A percentile compares a stretch with the other conserved stretches of the same genome.
These are phyloP conservation scores for Agelas oroides DNA, from an alignment of 37 sponge, comb jelly and placozoan genomes.

Conservation along the genomic window DNA sequence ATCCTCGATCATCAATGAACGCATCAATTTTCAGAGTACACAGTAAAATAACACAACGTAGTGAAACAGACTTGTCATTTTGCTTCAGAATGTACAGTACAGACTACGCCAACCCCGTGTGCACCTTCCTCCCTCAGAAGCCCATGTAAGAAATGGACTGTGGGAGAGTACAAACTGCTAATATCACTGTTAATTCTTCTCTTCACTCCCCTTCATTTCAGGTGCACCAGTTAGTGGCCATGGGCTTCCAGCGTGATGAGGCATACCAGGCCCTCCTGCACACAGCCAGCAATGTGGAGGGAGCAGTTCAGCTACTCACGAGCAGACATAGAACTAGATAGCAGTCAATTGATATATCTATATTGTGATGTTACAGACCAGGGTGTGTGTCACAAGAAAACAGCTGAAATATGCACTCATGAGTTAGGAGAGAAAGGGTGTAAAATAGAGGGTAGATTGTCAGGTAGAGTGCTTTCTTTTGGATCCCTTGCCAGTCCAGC, in stretches of 20 bases:
- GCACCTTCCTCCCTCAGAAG: not conserved
- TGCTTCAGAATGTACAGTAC: not conserved
- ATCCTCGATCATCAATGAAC: too few species aligned
- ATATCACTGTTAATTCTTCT: too few species aligned
- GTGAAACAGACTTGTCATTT: too few species aligned
- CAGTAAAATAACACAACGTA: too few species aligned
- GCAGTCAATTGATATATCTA: too few species aligned
- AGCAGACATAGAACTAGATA: constrained; percentile 5
- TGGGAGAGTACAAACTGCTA: too few species aligned
- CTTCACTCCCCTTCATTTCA: not conserved
- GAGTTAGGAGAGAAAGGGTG: too few species aligned
- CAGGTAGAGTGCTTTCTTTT: not conserved
- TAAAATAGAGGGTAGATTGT: too few species aligned
- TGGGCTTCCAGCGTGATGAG: constrained; percentile 55
- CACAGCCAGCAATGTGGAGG: constrained; percentile 42
- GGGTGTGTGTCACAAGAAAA: too few species aligned
- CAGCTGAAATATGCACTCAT: too few species aligned
- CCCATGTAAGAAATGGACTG: not conserved
- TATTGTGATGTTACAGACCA: too few species aligned
- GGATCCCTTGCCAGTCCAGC: constrained; percentile 20
- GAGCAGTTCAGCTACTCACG: constrained; percentile 50
- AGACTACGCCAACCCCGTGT: not conserved
- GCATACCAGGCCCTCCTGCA: constrained; percentile 29
- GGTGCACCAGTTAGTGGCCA: constrained; percentile 48
- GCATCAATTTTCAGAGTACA: too few species aligned